A percentile compares a stretch with the other conserved stretches of the same genome.
Evolutionary conservation across 2,888 invertebrate genomes (phyloP).

Genomic region (Camponotus fellah): DNA sequence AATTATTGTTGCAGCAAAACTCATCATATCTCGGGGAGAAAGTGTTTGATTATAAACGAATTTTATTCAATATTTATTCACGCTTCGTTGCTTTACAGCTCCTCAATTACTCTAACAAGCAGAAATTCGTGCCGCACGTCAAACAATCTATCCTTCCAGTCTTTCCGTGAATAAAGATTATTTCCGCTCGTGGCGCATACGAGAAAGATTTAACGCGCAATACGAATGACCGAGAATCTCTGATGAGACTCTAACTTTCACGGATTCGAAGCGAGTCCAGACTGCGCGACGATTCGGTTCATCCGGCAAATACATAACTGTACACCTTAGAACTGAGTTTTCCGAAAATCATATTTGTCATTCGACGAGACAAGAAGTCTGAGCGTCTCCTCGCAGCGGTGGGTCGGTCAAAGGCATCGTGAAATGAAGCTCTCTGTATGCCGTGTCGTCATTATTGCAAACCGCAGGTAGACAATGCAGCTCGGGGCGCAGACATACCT

Average conservation of each 20-base stretch:
- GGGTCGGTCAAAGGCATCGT: constrained; percentile 75
- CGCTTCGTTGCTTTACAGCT: constrained; percentile 46
- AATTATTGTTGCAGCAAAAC: constrained; percentile 31
- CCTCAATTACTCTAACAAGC: constrained; percentile 60
- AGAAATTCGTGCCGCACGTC: constrained; percentile 27
- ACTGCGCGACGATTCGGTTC: background rate
- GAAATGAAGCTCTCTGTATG: constrained; percentile 79
- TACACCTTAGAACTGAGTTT: background rate
- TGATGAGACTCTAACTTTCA: background rate
- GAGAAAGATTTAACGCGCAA: constrained; percentile 12
- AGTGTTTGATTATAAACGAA: constrained; percentile 59
- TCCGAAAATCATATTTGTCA: constrained; percentile 25
- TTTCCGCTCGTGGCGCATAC: constrained; percentile 7
- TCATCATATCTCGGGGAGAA: constrained; percentile 60
- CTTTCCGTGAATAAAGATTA: constrained; percentile 31
- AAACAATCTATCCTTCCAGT: constrained; percentile 42
- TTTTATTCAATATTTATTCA: constrained; percentile 34
- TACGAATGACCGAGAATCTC: background rate
- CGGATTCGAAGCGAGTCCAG: background rate
- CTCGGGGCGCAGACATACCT: constrained; percentile 64
- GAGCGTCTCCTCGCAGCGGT: constrained; percentile 58
- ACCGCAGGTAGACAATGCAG: constrained; percentile 76
- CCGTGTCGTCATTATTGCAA: constrained; percentile 77
- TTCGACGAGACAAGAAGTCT: constrained; percentile 30
- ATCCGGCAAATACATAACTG: background rate